phyloP scores from a whole-genome alignment of 2,797 vertebrate genomes.

The Hypotaenidia philippensis region DNA sequence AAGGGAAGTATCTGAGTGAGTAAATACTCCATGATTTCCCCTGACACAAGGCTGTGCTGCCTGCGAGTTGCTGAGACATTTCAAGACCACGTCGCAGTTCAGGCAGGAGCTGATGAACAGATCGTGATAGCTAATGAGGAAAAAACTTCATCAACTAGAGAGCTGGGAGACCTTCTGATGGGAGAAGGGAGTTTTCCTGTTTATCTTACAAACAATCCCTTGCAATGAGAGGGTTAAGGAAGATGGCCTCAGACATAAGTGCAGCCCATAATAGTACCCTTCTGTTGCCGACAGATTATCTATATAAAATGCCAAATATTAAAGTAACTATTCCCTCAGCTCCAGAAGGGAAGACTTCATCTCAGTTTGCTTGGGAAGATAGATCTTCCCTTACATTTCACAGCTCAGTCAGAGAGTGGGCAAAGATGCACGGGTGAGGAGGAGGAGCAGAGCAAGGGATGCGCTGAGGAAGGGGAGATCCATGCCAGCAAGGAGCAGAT shows the following conservation, averaged over 20 bases:
- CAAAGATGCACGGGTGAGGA: background rate
- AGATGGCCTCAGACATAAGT: background rate
- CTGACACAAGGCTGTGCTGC: background rate
- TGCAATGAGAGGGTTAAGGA: background rate
- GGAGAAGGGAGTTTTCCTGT: background rate
- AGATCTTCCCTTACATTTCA: background rate
- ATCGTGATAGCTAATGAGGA: background rate
- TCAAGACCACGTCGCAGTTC: background rate
- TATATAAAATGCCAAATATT: background rate
- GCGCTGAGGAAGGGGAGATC: background rate
- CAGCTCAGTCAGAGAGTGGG: background rate
- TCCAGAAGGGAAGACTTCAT: background rate
- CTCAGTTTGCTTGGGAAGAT: background rate
- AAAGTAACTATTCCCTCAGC: background rate
- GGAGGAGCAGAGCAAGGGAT: background rate
- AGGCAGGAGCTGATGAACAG: background rate
- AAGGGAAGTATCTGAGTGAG: background rate
- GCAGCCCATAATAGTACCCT: background rate
- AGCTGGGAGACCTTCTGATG: background rate
- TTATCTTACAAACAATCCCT: background rate
- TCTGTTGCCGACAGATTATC: background rate
- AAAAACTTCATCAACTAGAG: background rate
- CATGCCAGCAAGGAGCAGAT: accelerated
- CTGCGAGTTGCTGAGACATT: background rate
- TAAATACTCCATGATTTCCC: conserved; percentile 36